Percentiles rank a stretch among this genome's conserved stretches.
phyloP scores from a whole-genome alignment of 2,797 vertebrate species.

The Intellagama lesueurii region DNA sequence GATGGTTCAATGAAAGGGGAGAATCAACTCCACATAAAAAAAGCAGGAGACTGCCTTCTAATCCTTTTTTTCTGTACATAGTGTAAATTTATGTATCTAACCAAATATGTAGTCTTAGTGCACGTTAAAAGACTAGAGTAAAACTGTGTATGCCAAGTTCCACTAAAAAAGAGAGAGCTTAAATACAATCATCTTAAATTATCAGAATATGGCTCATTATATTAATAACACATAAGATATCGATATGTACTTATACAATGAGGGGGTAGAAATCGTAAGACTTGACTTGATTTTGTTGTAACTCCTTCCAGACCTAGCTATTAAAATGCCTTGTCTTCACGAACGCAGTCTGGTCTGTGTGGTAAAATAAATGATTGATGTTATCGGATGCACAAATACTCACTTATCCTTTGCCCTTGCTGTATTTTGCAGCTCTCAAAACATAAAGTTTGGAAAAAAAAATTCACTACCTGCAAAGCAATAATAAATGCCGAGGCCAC shows the following conservation, averaged over 20 bases:
- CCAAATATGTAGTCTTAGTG: background rate
- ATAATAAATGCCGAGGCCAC: conserved; percentile 78
- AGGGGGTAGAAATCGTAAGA: conserved; percentile 36
- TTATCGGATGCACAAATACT: conserved; percentile 64
- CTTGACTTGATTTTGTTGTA: conserved; percentile 37
- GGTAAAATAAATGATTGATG: conserved; percentile 38
- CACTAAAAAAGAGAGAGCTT: background rate
- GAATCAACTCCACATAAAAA: background rate
- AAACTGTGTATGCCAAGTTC: background rate
- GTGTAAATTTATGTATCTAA: background rate
- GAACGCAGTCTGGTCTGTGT: conserved; percentile 53
- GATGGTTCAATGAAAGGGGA: background rate
- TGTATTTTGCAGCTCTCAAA: conserved; percentile 61
- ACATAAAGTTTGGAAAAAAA: conserved; percentile 55
- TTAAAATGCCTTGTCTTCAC: conserved; percentile 40
- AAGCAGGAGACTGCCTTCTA: conserved; percentile 37
- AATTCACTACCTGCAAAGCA: conserved; percentile 67
- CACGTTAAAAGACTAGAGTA: conserved; percentile 36
- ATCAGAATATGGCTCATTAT: conserved; percentile 11
- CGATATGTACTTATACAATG: conserved; percentile 22
- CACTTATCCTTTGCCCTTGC: conserved; percentile 62
- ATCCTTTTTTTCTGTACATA: background rate
- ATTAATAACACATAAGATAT: conserved; percentile 34
- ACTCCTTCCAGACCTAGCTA: conserved; percentile 37
- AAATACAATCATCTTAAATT: background rate